These are phyloP conservation scores for Gymnoscopelus braueri DNA, from an alignment of 2,797 vertebrate species.

Conservation along the genomic window DNA sequence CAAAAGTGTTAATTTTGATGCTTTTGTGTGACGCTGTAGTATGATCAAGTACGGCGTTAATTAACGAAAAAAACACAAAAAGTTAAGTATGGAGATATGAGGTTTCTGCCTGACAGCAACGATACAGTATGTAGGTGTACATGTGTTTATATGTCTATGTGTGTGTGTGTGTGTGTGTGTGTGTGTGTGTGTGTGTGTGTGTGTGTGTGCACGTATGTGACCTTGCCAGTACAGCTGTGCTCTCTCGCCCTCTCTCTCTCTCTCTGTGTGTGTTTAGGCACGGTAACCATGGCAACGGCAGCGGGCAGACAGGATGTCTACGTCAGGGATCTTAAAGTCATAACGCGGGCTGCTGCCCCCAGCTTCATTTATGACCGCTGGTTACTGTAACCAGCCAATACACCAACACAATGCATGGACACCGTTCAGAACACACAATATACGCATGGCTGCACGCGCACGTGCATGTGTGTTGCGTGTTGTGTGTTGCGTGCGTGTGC, in stretches of 20 bases:
- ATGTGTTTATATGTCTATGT: not conserved
- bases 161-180: constrained; percentile 1
- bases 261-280: constrained; percentile 65
- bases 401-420: constrained; percentile 21
- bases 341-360: constrained; percentile 60
- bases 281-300: constrained; percentile 66
- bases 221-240: constrained; percentile 73
- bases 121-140: no score
- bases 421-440: no score
- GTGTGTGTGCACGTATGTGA: constrained; percentile 29
- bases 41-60: no score
- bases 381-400: constrained; percentile 59
- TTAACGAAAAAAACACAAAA: no score
- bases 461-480: not conserved
- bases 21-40: no score
- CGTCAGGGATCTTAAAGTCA: constrained; percentile 71
- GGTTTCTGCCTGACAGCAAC: no score
- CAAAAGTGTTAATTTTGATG: no score
- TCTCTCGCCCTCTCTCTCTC: constrained; percentile 28
- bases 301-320: constrained; percentile 75
- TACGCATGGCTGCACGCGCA: not conserved
- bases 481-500: constrained; percentile 10
- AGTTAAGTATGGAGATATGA: no score
- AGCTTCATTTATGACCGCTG: constrained; percentile 61
- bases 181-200: constrained; percentile 9